Evolutionary conservation across 2,797 vertebrate species (phyloP).

Genomic region (Sarcoramphus papa): DNA sequence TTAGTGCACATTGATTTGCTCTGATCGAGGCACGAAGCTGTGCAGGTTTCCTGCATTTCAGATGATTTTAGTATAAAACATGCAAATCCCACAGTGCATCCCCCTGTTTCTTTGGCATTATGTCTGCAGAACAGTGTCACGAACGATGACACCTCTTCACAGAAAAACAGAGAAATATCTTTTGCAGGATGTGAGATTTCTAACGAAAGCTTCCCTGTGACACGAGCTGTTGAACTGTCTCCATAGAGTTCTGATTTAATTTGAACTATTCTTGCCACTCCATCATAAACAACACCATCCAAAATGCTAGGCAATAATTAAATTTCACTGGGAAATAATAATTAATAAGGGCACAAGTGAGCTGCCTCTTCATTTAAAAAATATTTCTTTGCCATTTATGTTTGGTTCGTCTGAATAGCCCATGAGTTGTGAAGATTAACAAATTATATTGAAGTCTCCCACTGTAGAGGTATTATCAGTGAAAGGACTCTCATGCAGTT

Average conservation of each 20-base stretch:
- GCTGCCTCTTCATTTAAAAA: conserved; percentile 37
- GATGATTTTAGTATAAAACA: conserved; percentile 1
- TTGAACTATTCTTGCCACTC: not conserved
- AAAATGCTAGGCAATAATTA: conserved; percentile 27
- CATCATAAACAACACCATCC: not conserved
- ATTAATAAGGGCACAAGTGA: conserved; percentile 39
- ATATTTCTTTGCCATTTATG: conserved; percentile 17
- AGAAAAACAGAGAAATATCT: not conserved
- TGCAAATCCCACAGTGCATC: conserved; percentile 9
- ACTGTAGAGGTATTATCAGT: not conserved
- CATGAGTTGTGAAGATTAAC: conserved; percentile 1
- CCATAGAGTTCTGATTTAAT: not conserved
- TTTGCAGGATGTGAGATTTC: not conserved
- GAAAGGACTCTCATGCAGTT: not conserved
- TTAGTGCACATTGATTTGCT: not conserved
- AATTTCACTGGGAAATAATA: conserved; percentile 26
- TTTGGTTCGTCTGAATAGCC: not conserved
- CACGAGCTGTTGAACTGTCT: conserved; percentile 36
- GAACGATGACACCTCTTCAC: not conserved
- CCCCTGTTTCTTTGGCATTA: not conserved
- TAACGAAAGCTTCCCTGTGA: not conserved
- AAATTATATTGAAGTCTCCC: conserved; percentile 9
- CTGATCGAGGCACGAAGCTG: not conserved
- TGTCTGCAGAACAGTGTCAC: not conserved
- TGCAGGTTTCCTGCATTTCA: not conserved